A percentile compares a stretch with the other conserved stretches of the same genome.
Conservation (phyloP, 2,888 invertebrate species). For the Iphiclides podalirius region DNA sequence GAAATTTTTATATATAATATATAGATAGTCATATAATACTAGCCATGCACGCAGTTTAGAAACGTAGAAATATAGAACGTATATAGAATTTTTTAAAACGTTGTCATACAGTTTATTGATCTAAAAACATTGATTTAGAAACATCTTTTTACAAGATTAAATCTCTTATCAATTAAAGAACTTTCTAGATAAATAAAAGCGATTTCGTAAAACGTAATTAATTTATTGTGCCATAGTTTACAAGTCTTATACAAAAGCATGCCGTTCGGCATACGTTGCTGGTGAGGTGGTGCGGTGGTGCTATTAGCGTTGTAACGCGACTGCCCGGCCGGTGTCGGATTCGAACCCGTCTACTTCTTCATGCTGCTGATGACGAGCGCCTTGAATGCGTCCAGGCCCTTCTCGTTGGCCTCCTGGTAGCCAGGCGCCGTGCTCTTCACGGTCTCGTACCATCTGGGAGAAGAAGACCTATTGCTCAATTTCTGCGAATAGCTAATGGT, state of each 20-base stretch:
- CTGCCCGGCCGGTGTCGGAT: slow-evolving; percentile 6
- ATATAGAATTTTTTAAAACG: too few relatives aligned
- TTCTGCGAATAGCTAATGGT: too few relatives aligned
- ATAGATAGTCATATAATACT: too few relatives aligned
- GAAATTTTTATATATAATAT: too few relatives aligned
- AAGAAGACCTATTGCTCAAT: background rate
- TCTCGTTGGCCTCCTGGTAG: slow-evolving; percentile 79
- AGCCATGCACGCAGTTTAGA: too few relatives aligned
- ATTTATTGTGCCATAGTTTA: slow-evolving; percentile 59
- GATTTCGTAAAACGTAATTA: slow-evolving; percentile 39
- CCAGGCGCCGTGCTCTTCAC: slow-evolving; percentile 66
- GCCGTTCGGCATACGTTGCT: slow-evolving; percentile 11
- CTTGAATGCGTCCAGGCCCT: slow-evolving; percentile 78
- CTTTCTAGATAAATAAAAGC: too few relatives aligned
- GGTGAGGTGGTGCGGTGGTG: slow-evolving; percentile 17
- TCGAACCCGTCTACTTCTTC: slow-evolving; percentile 64
- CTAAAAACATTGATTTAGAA: too few relatives aligned
- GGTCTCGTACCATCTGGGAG: slow-evolving; percentile 68
- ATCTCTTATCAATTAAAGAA: too few relatives aligned
- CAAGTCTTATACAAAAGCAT: slow-evolving; percentile 34
- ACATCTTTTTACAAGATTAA: too few relatives aligned
- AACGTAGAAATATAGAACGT: too few relatives aligned
- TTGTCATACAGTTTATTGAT: too few relatives aligned
- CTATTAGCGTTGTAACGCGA: slow-evolving; percentile 12
- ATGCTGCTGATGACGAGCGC: slow-evolving; percentile 57